A percentile compares a stretch with the other conserved stretches of the same genome.
Conservation (phyloP, 2,888 invertebrate genomes). For the Thysanoteuthis rhombus region DNA sequence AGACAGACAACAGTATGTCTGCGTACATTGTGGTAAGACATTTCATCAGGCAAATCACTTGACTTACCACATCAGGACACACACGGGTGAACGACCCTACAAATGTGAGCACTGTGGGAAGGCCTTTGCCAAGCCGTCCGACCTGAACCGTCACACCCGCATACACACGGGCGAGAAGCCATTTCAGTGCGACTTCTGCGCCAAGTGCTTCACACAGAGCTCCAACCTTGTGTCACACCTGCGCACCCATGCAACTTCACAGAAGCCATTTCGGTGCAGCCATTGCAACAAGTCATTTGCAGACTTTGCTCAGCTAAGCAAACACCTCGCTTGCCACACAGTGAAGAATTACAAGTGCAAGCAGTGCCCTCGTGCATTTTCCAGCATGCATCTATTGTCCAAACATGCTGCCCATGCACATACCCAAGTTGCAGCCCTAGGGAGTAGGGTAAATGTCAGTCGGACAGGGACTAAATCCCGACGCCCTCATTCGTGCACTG, state of each 20-base stretch:
- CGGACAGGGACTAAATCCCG: neutral
- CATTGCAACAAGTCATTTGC: slow-evolving; percentile 21
- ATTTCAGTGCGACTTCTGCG: slow-evolving; percentile 25
- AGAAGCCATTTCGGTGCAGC: neutral
- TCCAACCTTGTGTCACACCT: slow-evolving; percentile 23
- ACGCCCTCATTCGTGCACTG: neutral
- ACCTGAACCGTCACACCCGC: slow-evolving; percentile 29
- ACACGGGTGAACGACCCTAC: slow-evolving; percentile 23
- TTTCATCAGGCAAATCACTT: slow-evolving; percentile 24
- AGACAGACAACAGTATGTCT: neutral
- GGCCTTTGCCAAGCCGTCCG: slow-evolving; percentile 30
- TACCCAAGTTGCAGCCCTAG: neutral
- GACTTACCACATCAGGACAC: slow-evolving; percentile 27
- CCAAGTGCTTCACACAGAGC: slow-evolving; percentile 28
- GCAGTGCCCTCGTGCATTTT: neutral
- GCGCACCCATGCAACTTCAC: slow-evolving; percentile 18
- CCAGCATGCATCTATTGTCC: slow-evolving; percentile 21
- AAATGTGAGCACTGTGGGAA: slow-evolving; percentile 25
- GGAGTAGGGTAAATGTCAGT: neutral
- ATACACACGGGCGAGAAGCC: slow-evolving; percentile 28
- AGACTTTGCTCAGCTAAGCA: slow-evolving; percentile 18
- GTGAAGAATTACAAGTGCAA: slow-evolving; percentile 21
- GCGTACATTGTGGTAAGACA: slow-evolving; percentile 12
- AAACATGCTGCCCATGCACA: slow-evolving; percentile 18
- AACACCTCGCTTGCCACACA: slow-evolving; percentile 19